These are phyloP conservation scores for Thunnus maccoyii DNA, from an alignment of 2,113 vertebrate species.

Conservation along the genomic window DNA sequence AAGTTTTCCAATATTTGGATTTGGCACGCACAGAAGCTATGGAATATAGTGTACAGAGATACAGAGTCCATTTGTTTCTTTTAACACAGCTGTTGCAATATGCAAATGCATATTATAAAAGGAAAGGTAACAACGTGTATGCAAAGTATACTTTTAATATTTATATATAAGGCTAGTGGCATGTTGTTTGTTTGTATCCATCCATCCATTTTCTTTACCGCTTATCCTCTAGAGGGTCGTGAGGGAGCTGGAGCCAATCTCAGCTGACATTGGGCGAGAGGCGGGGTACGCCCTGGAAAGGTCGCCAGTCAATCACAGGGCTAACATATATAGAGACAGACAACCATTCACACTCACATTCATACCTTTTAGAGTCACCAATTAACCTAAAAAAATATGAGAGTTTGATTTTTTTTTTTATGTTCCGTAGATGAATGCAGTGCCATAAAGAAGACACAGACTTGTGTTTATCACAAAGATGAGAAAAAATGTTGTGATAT, in stretches of 20 bases:
- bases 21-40: not conserved
- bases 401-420: not conserved
- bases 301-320: too few relatives aligned
- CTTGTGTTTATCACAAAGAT: not conserved
- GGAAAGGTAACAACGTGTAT: not conserved
- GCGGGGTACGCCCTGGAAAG: too few relatives aligned
- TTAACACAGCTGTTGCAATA: not conserved
- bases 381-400: not conserved
- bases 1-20: slow-evolving; percentile 3
- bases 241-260: too few relatives aligned
- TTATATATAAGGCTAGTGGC: not conserved
- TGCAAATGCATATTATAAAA: not conserved
- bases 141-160: not conserved
- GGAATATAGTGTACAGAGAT: not conserved
- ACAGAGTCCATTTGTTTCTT: not conserved
- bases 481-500: not conserved
- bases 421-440: not conserved
- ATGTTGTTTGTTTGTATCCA: not conserved
- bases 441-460: not conserved
- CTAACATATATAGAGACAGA: too few relatives aligned
- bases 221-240: too few relatives aligned
- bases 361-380: too few relatives aligned
- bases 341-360: too few relatives aligned
- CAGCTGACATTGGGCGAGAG: too few relatives aligned
- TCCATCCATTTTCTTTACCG: too few relatives aligned